Percentiles rank a stretch among this genome's conserved stretches.
Evolutionary conservation across 2,113 vertebrate genomes (phyloP).

Genomic region (Rattus rattus): DNA sequence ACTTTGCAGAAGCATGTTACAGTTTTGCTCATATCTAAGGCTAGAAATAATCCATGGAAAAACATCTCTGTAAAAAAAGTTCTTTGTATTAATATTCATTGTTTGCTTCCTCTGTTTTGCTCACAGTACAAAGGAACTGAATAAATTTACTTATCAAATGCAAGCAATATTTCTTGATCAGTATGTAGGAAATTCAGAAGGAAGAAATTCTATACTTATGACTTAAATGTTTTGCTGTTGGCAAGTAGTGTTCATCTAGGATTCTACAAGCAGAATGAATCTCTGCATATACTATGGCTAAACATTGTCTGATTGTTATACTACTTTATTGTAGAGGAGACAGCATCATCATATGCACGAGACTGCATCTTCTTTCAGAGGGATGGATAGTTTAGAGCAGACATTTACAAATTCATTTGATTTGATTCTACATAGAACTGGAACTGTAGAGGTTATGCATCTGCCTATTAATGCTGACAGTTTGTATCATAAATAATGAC

Average conservation of each 20-base stretch:
- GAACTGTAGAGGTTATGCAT: conserved; percentile 77
- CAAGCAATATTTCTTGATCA: conserved; percentile 69
- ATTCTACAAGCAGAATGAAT: background rate
- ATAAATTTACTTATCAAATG: background rate
- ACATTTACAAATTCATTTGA: conserved; percentile 74
- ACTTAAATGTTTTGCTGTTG: background rate
- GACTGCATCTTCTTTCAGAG: conserved; percentile 14
- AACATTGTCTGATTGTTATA: background rate
- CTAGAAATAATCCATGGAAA: background rate
- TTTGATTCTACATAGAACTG: conserved; percentile 76
- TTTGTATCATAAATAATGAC: conserved; percentile 54
- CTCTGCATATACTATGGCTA: background rate
- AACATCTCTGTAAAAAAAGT: background rate
- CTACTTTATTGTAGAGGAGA: conserved; percentile 57
- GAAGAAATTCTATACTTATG: background rate
- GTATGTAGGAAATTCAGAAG: background rate
- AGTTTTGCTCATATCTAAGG: background rate
- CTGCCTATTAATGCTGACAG: conserved; percentile 59
- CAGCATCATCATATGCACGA: conserved; percentile 56
- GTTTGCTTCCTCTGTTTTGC: background rate
- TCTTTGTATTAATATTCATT: background rate
- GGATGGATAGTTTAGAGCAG: conserved; percentile 64
- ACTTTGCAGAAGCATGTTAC: background rate
- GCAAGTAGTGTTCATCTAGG: background rate
- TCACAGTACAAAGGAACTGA: background rate